A percentile compares a stretch with the other conserved stretches of the same genome.
Evolutionary conservation across 2,888 invertebrate species (phyloP).

Genomic region (Sericinus montela): DNA sequence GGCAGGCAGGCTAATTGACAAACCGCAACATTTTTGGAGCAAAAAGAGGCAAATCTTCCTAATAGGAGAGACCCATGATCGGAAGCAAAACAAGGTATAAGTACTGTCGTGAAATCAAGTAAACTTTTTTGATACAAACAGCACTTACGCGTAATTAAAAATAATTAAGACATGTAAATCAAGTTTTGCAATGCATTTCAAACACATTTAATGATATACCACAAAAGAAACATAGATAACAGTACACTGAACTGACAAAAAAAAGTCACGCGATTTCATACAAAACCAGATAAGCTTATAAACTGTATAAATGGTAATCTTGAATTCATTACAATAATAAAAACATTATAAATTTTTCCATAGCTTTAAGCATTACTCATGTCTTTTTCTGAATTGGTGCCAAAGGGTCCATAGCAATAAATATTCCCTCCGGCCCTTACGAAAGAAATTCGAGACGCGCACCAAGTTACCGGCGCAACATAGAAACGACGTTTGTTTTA

Average conservation of each 20-base stretch:
- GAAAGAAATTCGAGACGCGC: conserved; percentile 21
- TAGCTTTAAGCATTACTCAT: conserved; percentile 18
- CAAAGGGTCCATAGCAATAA: conserved; percentile 19
- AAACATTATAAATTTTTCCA: conserved; percentile 14
- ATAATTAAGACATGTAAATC: too few species aligned
- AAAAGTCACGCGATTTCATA: background rate
- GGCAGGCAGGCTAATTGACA: too few species aligned
- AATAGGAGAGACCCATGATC: too few species aligned
- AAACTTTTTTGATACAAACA: too few species aligned
- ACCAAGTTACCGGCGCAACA: conserved; percentile 7
- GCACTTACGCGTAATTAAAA: too few species aligned
- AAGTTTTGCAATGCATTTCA: too few species aligned
- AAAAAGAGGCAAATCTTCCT: too few species aligned
- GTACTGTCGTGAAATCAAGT: too few species aligned
- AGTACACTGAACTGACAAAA: background rate
- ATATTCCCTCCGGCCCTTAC: conserved; percentile 18
- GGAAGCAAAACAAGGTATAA: too few species aligned
- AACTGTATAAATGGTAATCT: background rate
- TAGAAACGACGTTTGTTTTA: conserved; percentile 19
- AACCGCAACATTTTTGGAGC: too few species aligned
- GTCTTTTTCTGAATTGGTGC: conserved; percentile 20
- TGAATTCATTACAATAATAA: conserved; percentile 12
- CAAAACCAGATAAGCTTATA: background rate
- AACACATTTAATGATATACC: too few species aligned
- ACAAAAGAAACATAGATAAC: too few species aligned